Base-by-base conservation (phyloP, 1,140 invertebrate genomes). In the Panulirus ornatus region DNA sequence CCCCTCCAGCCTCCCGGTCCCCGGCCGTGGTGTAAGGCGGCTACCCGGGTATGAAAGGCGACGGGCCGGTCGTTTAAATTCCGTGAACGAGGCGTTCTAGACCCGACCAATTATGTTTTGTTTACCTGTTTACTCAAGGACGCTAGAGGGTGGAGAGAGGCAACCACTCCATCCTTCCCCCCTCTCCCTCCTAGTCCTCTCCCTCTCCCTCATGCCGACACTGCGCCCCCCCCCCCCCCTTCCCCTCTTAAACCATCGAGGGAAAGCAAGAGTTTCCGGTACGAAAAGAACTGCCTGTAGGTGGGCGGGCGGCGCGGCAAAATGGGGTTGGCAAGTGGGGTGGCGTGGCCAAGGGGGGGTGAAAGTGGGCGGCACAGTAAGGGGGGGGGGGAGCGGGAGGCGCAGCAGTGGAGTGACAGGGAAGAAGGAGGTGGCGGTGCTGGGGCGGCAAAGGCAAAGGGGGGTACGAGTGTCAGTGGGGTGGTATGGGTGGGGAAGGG, bases 41-140 rank as follows among this genome's bases (percentile, higher is more conserved):
- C 11, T 58, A 5, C 14, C n/a, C n/a, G 11, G 11, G 54, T 22
- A 58, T 58, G 58, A 66, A 66, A 66, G 58, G n/a, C 58, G 58
- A 66, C 58, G 58, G 58, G n/a, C n/a, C 5, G 58, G 58, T 66
- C 58, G 58, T 66, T 66, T 66, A 30, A 27, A 66, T 66, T 30
- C 58, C 58, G n/a, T 27, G 58, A 66, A 66, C 58, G 58, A 27
- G n/a, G 58, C n/a, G n/a, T 27, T 66, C 58, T 11, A 66, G 58
- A 66, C 58, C 58, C 22, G 58, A 66, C 58, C 58, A 66, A 66
- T 66, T 66, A 66, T 27, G n/a, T 66, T 66, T 66, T 66, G 58
- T 66, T 66, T 66, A 66, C 58, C 58, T 66, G 58, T 66, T 66
- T 66, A 30, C 58, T 30, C n/a, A 66, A 66, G 1, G 22, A 66